Evolutionary conservation across 1,140 invertebrate species (phyloP).

Genomic region (Drosophila insularis): DNA sequence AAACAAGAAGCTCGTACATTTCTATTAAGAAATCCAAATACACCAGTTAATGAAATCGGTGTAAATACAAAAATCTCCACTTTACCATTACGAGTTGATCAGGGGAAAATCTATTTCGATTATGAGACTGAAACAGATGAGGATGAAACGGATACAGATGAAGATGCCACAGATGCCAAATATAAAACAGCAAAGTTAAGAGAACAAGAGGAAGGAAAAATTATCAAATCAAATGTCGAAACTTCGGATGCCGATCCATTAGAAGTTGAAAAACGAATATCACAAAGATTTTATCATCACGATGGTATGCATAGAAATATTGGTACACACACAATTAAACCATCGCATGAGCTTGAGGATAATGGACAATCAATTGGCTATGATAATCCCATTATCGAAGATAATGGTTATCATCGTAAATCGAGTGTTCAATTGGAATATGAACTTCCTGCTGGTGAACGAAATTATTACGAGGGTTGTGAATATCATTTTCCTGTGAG

Average conservation of each 20-base stretch:
- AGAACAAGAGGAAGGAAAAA: not conserved
- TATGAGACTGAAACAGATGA: not conserved
- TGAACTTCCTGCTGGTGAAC: not conserved
- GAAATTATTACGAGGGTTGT: slow-evolving; percentile 26
- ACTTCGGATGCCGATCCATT: too few relatives aligned
- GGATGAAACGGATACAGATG: not conserved
- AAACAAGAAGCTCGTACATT: not conserved
- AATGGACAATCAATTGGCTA: not conserved
- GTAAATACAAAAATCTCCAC: slow-evolving; percentile 24
- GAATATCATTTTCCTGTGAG: slow-evolving; percentile 51
- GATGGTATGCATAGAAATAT: not conserved
- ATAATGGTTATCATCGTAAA: not conserved
- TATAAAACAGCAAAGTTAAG: not conserved
- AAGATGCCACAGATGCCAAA: not conserved
- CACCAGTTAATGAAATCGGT: not conserved
- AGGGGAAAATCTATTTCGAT: not conserved
- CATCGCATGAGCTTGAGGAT: not conserved
- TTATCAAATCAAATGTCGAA: too few relatives aligned
- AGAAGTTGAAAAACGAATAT: too few relatives aligned
- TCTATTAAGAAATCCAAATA: not conserved
- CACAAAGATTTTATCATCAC: too few relatives aligned
- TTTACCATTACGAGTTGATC: not conserved
- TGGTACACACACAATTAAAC: not conserved
- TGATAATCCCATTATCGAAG: not conserved
- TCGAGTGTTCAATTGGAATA: slow-evolving; percentile 10